phyloP scores from a whole-genome alignment of 2,113 vertebrate genomes.

The Lepus americanus region DNA sequence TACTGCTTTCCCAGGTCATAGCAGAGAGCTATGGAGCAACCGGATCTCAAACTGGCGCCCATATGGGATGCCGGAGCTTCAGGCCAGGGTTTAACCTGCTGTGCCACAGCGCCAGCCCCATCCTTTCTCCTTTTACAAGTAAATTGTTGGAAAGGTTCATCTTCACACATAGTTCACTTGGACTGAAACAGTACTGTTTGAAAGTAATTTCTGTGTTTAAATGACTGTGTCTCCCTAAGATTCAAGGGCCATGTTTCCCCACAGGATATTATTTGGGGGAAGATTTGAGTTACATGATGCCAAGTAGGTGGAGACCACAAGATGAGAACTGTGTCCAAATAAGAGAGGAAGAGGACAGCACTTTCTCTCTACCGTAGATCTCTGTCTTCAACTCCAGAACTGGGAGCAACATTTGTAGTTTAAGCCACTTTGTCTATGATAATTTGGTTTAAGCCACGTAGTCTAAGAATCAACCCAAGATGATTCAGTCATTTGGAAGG shows the following conservation, averaged over 20 bases:
- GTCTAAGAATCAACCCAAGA: not conserved
- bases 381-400: not conserved
- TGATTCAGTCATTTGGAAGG: constrained; percentile 20
- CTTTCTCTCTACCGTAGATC: not conserved
- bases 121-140: constrained; percentile 61
- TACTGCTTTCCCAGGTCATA: no score
- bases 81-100: no score
- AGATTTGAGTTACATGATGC: not conserved
- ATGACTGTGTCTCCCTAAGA: not conserved
- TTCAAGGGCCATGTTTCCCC: not conserved
- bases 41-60: no score
- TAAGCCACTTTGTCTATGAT: not conserved
- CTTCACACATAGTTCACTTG: constrained; percentile 2
- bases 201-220: not conserved
- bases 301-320: no score
- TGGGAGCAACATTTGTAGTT: not conserved
- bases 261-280: not conserved
- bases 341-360: not conserved
- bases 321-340: no score
- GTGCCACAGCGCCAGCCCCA: no score
- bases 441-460: not conserved
- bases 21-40: no score
- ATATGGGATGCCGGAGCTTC: no score
- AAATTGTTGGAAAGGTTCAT: constrained; percentile 51
- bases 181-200: no score